A percentile compares a stretch with the other conserved stretches of the same genome.
Conservation (phyloP, 2,888 invertebrate species). For the Romanomermis culicivorax region DNA sequence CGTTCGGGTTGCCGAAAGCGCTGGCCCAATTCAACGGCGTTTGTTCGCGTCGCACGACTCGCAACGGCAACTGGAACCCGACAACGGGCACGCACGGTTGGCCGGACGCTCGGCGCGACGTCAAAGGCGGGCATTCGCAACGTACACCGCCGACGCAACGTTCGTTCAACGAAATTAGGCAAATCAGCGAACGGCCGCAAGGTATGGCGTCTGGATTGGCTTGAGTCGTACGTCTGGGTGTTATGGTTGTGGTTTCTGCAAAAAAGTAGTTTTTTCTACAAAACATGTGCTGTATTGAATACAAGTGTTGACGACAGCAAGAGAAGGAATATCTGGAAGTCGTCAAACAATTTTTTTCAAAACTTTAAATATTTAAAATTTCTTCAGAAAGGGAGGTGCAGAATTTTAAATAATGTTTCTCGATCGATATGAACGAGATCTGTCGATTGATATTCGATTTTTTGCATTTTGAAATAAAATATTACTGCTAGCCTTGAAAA, state of each 20-base stretch:
- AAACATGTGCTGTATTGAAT: no score
- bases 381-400: no score
- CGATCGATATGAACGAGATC: no score
- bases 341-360: no score
- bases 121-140: conserved; percentile 24
- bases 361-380: no score
- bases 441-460: no score
- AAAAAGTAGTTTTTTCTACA: no score
- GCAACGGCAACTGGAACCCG: conserved; percentile 18
- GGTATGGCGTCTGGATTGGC: background rate
- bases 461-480: no score
- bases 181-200: background rate
- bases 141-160: conserved; percentile 22
- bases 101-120: conserved; percentile 18
- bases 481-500: no score
- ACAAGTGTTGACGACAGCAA: no score
- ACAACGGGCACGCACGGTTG: conserved; percentile 17
- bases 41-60: conserved; percentile 18
- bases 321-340: no score
- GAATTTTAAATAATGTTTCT: no score
- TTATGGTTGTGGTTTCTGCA: background rate
- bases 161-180: conserved; percentile 5
- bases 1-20: conserved; percentile 21
- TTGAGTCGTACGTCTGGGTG: background rate
- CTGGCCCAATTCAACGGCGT: conserved; percentile 23